Base-by-base conservation (phyloP, 64 coral and sea anemone genomes). In the Actinia equina region DNA sequence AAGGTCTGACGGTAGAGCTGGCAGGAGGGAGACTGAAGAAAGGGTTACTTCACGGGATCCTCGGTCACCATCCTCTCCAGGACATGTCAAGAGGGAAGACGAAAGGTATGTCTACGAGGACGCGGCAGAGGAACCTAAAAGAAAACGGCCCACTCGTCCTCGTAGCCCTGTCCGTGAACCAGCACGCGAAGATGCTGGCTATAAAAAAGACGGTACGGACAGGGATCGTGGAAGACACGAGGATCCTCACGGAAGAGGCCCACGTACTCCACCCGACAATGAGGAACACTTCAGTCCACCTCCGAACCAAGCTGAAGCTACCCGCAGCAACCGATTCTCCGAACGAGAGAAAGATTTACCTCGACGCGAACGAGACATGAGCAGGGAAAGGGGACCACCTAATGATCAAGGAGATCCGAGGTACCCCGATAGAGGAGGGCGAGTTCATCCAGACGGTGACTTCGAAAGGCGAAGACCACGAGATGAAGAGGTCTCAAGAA, bases 181-280 rank as follows among this genome's bases (percentile, higher is more conserved):
- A 13, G 22, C 43, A 10, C 78, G 78, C 0, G 78, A 81, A 20
- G 78, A 81, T 49, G 15, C 41, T 14, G 78, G 18, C 17, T 52
- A 81, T 23, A 20, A 44, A 17, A 81, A 81, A n/a, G 78, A 81
- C 0, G 69, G 69, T 13, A 4, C 69, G 15, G 69, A 74, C 0
- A n/a, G 69, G 26, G 69, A 74, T 2, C 69, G 69, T 2, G 25
- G n/a, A 74, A 30, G 69, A 74, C 69, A 74, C 25, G 69, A 74
- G 0, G 78, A 81, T 49, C 78, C 78, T 22, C 84, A 91, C 18
- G 65, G 42, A 26, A 64, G 85, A 57, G 84, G 84, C 60, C 90
- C 90, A 43, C 84, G 77, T 11, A 91, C 90, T 53, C 90, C 90
- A 27, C 59, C 90, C 3, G 71, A 77, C 18, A 85, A 91, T 26